These are phyloP conservation scores for Zaprionus lineosus DNA, from an alignment of 2,888 invertebrate genomes.

Conservation along the genomic window DNA sequence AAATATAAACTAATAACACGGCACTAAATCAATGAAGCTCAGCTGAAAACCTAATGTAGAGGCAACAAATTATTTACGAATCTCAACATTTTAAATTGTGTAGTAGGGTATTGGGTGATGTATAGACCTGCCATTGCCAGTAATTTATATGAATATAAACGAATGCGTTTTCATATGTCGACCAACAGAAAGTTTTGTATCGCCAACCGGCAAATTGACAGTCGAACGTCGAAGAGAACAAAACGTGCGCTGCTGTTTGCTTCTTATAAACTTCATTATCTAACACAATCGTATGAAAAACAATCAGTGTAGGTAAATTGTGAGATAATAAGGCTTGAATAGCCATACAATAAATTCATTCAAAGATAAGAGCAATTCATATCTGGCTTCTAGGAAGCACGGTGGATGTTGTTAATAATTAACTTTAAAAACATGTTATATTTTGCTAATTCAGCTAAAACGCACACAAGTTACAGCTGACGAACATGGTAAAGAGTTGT, in stretches of 20 bases:
- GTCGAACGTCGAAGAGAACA: slow-evolving; percentile 30
- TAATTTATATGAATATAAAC: not conserved
- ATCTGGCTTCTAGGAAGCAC: too few species aligned
- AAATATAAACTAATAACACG: not conserved
- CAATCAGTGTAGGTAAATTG: slow-evolving; percentile 48
- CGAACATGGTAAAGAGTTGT: not conserved
- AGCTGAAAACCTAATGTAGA: too few species aligned
- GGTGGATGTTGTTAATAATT: too few species aligned
- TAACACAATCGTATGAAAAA: slow-evolving; percentile 39
- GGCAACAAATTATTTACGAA: not conserved
- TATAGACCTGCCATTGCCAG: slow-evolving; percentile 14
- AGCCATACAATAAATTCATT: slow-evolving; percentile 28
- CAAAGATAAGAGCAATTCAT: slow-evolving; percentile 58
- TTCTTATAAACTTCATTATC: slow-evolving; percentile 59
- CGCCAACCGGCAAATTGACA: slow-evolving; percentile 48
- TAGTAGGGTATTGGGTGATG: slow-evolving; percentile 27
- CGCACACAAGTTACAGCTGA: slow-evolving; percentile 5
- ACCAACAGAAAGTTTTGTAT: slow-evolving; percentile 32
- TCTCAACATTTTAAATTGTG: not conserved
- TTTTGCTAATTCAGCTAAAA: slow-evolving; percentile 4
- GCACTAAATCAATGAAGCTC: not conserved
- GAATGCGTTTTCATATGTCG: not conserved
- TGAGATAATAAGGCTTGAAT: slow-evolving; percentile 44
- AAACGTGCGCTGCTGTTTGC: slow-evolving; percentile 21
- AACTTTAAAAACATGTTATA: slow-evolving; percentile 17